A percentile compares a stretch with the other conserved stretches of the same genome.
These are phyloP conservation scores for Falco peregrinus DNA, from an alignment of 2,797 vertebrate species.

Conservation along the genomic window DNA sequence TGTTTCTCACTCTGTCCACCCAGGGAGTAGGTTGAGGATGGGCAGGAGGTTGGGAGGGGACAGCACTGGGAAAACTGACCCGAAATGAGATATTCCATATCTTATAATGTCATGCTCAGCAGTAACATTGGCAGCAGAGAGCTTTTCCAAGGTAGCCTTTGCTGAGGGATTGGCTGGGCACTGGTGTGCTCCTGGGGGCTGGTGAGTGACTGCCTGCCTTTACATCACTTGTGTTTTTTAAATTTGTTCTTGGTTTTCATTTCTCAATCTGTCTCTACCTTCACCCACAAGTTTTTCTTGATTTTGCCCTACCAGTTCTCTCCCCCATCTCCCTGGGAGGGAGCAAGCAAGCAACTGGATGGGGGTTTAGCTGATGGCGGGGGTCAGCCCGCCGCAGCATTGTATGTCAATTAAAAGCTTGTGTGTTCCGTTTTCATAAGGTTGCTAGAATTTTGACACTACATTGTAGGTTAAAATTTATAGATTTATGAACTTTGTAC, in stretches of 20 bases:
- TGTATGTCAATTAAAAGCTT: neutral
- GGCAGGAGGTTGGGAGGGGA: neutral
- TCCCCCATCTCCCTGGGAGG: neutral
- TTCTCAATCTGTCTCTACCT: neutral
- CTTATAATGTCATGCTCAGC: neutral
- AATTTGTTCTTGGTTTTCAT: neutral
- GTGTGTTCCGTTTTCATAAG: neutral
- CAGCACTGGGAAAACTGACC: neutral
- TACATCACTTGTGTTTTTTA: neutral
- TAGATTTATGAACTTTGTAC: neutral
- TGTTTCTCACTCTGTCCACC: neutral
- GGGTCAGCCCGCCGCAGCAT: neutral
- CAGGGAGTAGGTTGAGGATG: neutral
- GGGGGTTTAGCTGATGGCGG: neutral
- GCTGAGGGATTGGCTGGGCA: neutral
- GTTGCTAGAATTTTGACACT: neutral
- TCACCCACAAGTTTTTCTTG: neutral
- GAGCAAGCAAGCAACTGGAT: neutral
- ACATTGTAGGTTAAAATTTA: neutral
- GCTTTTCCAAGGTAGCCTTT: neutral
- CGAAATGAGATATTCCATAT: neutral
- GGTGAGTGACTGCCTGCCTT: neutral
- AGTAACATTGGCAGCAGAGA: neutral
- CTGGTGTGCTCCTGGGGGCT: neutral
- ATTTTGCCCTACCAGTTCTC: neutral